Evolutionary conservation across 2,888 invertebrate genomes (phyloP).

Genomic region (Polylopha cassiicola): DNA sequence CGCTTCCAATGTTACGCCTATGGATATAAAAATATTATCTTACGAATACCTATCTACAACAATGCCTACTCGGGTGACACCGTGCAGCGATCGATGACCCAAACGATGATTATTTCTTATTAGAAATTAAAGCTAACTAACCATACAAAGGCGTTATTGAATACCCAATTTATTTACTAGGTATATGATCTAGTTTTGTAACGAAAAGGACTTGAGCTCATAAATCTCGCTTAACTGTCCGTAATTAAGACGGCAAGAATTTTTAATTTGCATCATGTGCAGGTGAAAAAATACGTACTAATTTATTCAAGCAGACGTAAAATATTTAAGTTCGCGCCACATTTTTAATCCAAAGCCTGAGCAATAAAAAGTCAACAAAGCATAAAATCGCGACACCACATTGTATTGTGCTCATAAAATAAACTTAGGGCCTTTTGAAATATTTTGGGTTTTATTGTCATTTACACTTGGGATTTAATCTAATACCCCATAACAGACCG

Average conservation of each 20-base stretch:
- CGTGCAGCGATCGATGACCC: not conserved
- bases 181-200: too few relatives aligned
- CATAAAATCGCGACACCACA: constrained; percentile 39
- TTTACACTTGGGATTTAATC: constrained; percentile 29
- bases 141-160: not conserved
- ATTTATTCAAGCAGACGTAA: not conserved
- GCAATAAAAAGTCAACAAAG: constrained; percentile 26
- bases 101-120: not conserved
- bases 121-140: not conserved
- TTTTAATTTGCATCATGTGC: too few relatives aligned
- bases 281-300: too few relatives aligned
- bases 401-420: constrained; percentile 43
- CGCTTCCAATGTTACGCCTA: constrained; percentile 74
- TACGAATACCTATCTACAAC: too few relatives aligned
- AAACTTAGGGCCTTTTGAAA: constrained; percentile 40
- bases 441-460: constrained; percentile 38
- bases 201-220: too few relatives aligned
- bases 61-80: constrained; percentile 7
- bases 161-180: too few relatives aligned
- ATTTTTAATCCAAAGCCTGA: constrained; percentile 14
- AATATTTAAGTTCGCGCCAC: constrained; percentile 5
- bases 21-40: constrained; percentile 59
- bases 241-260: too few relatives aligned
- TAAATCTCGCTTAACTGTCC: too few relatives aligned
- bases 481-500: too few relatives aligned